These are phyloP conservation scores for Callipepla squamata DNA, from an alignment of 2,113 vertebrate genomes.

Conservation along the genomic window DNA sequence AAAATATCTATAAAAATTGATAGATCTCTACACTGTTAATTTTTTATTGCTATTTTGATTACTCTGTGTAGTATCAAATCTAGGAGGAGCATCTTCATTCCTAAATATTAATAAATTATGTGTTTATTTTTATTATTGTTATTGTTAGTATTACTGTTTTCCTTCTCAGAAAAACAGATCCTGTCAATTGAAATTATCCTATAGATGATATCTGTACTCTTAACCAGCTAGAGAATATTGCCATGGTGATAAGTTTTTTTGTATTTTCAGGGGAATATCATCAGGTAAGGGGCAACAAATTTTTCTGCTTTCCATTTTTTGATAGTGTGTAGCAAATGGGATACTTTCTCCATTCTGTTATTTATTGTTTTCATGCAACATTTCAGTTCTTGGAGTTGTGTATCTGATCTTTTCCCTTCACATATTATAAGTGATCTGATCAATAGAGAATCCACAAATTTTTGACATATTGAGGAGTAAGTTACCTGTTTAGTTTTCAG, in stretches of 20 bases:
- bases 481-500: background rate
- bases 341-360: background rate
- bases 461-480: background rate
- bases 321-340: background rate
- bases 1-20: background rate
- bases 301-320: background rate
- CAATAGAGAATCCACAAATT: constrained; percentile 9
- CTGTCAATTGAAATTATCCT: background rate
- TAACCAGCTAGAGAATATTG: background rate
- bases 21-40: background rate
- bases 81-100: background rate
- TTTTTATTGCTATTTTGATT: background rate
- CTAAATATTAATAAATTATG: background rate
- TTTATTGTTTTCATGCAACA: background rate
- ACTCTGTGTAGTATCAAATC: background rate
- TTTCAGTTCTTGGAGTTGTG: background rate
- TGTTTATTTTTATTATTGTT: background rate
- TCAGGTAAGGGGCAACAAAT: background rate
- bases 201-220: background rate
- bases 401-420: background rate
- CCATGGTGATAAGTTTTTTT: background rate
- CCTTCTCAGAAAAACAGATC: background rate
- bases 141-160: background rate
- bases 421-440: background rate
- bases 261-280: background rate